These are phyloP conservation scores for Diloba caeruleocephala DNA, from an alignment of 2,888 invertebrate species.

Conservation along the genomic window DNA sequence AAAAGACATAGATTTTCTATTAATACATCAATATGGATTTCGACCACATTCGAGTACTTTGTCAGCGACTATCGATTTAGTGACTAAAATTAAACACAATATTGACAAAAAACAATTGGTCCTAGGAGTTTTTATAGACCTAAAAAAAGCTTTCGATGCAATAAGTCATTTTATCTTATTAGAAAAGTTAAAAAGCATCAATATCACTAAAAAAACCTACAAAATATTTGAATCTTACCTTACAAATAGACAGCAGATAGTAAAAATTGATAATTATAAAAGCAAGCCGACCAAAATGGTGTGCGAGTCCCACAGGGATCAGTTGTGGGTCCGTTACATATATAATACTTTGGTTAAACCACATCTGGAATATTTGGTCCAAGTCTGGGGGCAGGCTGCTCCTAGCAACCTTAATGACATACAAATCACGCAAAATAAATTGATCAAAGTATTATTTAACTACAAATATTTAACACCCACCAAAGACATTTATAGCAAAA, in stretches of 20 bases:
- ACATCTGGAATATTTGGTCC: too few relatives aligned
- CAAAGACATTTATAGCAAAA: background rate
- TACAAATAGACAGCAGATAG: background rate
- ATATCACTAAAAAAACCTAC: background rate
- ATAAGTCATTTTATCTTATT: background rate
- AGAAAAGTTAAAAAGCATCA: background rate
- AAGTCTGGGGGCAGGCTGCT: too few relatives aligned
- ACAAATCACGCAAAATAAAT: too few relatives aligned
- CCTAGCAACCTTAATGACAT: too few relatives aligned
- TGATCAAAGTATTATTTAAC: too few relatives aligned
- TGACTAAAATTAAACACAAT: conserved; percentile 5
- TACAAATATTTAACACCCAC: too few relatives aligned
- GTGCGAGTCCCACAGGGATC: background rate
- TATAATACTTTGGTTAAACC: too few relatives aligned
- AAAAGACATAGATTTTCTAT: conserved; percentile 7
- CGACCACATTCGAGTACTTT: conserved; percentile 24
- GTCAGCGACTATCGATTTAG: conserved; percentile 22
- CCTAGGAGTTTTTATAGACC: background rate
- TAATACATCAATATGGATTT: conserved; percentile 25
- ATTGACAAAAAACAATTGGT: background rate
- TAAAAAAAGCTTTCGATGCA: background rate
- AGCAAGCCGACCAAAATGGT: background rate
- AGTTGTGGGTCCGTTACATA: background rate
- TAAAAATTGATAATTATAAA: background rate
- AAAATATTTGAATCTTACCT: background rate